A percentile compares a stretch with the other conserved stretches of the same genome.
These are phyloP conservation scores for Chiroxiphia lanceolata DNA, from an alignment of 2,797 vertebrate genomes.

Conservation along the genomic window DNA sequence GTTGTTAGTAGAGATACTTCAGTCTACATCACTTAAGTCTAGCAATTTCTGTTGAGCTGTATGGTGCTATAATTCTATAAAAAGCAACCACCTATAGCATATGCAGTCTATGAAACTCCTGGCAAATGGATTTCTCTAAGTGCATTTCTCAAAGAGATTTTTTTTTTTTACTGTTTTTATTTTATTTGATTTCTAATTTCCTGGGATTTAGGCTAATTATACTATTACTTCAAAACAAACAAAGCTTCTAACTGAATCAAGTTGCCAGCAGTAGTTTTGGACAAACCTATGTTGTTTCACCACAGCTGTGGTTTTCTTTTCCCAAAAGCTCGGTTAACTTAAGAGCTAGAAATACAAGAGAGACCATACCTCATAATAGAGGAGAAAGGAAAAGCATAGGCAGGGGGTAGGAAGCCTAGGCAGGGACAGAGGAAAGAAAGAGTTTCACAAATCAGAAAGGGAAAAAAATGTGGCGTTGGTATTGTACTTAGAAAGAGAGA, in stretches of 20 bases:
- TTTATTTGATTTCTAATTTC: slow-evolving; percentile 21
- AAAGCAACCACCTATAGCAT: not conserved
- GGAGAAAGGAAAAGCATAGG: slow-evolving; percentile 76
- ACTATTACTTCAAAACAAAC: slow-evolving; percentile 16
- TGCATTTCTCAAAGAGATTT: not conserved
- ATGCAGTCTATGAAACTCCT: slow-evolving; percentile 4
- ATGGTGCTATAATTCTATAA: not conserved
- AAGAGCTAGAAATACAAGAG: slow-evolving; percentile 75
- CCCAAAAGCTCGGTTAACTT: slow-evolving; percentile 72
- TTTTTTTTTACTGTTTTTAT: not conserved
- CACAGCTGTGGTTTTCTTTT: slow-evolving; percentile 69
- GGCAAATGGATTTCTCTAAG: slow-evolving; percentile 1
- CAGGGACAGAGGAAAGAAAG: slow-evolving; percentile 76
- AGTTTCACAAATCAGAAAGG: slow-evolving; percentile 75
- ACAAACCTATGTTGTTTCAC: slow-evolving; percentile 73
- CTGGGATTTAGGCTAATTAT: slow-evolving; percentile 22
- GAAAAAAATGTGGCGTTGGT: slow-evolving; percentile 57
- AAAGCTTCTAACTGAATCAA: slow-evolving; percentile 31
- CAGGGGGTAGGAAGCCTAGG: slow-evolving; percentile 78
- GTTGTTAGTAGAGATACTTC: not conserved
- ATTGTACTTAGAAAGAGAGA: slow-evolving; percentile 76
- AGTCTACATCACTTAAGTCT: not conserved
- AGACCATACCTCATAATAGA: slow-evolving; percentile 72
- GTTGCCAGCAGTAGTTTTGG: slow-evolving; percentile 56
- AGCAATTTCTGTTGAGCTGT: not conserved